Evolutionary conservation across 2,113 vertebrate genomes (phyloP), one percentile per base, ranked within the genome.

Genomic region (Benitochromis conjunctus): DNA sequence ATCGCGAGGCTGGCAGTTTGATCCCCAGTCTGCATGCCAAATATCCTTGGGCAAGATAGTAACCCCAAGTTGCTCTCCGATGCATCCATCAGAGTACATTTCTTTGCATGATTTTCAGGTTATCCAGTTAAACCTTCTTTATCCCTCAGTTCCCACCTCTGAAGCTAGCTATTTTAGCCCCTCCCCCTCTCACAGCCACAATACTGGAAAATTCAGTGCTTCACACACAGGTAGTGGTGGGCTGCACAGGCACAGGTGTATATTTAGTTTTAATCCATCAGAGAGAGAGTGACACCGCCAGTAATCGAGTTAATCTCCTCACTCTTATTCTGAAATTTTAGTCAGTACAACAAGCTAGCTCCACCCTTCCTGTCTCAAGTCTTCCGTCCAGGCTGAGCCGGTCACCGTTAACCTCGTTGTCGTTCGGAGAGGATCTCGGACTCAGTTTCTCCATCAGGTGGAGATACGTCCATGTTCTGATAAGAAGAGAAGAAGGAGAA

Each of bases 341-440:
- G n/a, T n/a, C n/a, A 36, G 24, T 1, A 36, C 18, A 19, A 48
- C 9, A 48, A 11, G n/a, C 41, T n/a, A 54, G 8, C 19, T n/a
- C 53, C 53, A 4, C 19, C 19, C 53, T 54, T 54, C 53, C 53
- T n/a, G 53, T n/a, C 51, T 66, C 36, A 1, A n/a, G 12, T 24
- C 19, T 74, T 29, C 21, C 36, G n/a, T 69, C n/a, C n/a, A 0
- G 62, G 19, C 62, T 1, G 2, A 46, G 18, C 66, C 24, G 0
- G 9, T 74, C 66, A 16, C 38, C 21, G 5, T 26, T 71, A 0
- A 46, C 66, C 21, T 48, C 14, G 3, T 0, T 16, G 1, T 6
- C 2, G 10, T 1, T 1, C 38, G 0, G 3, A 24, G 64, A 24
- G 38, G 38, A 9, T 26, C 21, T 71, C n/a, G 24, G 7, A 1